Evolutionary conservation across 92 coral and sea anemone genomes (phyloP).

Genomic region (Meandrina meandrites): DNA sequence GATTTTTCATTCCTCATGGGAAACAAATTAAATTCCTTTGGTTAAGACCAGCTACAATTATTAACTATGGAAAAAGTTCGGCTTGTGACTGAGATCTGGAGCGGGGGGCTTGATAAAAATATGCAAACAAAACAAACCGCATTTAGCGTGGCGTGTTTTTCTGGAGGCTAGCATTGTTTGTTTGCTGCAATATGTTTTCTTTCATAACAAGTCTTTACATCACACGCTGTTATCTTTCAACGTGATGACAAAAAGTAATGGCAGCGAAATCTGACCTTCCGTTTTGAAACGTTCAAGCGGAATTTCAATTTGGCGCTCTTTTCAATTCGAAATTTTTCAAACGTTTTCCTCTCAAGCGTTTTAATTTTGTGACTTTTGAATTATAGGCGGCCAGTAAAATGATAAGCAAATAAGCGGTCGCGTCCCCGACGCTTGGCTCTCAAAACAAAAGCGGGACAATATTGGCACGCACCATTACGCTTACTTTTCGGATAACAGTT

Average conservation of each 20-base stretch:
- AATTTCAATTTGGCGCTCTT: slow-evolving; percentile 29
- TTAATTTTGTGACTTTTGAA: not conserved
- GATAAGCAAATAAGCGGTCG: not conserved
- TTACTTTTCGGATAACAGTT: slow-evolving; percentile 4
- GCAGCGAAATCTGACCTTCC: not conserved
- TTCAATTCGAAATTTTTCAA: not conserved
- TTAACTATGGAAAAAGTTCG: not conserved
- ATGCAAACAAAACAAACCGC: slow-evolving; percentile 18
- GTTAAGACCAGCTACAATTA: not conserved
- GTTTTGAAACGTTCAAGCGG: not conserved
- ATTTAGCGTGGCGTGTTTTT: slow-evolving; percentile 34
- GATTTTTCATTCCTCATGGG: slow-evolving; percentile 19
- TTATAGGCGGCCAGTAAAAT: not conserved
- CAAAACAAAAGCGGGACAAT: slow-evolving; percentile 19
- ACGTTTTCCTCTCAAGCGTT: not conserved
- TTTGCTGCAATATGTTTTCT: slow-evolving; percentile 17
- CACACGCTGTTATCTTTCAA: not conserved
- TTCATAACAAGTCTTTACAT: slow-evolving; percentile 5
- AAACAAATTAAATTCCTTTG: not conserved
- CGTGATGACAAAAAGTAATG: not conserved
- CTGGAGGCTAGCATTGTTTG: slow-evolving; percentile 17
- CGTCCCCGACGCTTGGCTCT: slow-evolving; percentile 26
- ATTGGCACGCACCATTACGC: slow-evolving; percentile 3
- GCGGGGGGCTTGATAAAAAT: slow-evolving; percentile 1
- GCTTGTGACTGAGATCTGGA: not conserved